Percentiles rank a stretch among this genome's conserved stretches.
These are phyloP conservation scores for Chlorodrepanis virens DNA, from an alignment of 2,113 vertebrate genomes.

Conservation along the genomic window DNA sequence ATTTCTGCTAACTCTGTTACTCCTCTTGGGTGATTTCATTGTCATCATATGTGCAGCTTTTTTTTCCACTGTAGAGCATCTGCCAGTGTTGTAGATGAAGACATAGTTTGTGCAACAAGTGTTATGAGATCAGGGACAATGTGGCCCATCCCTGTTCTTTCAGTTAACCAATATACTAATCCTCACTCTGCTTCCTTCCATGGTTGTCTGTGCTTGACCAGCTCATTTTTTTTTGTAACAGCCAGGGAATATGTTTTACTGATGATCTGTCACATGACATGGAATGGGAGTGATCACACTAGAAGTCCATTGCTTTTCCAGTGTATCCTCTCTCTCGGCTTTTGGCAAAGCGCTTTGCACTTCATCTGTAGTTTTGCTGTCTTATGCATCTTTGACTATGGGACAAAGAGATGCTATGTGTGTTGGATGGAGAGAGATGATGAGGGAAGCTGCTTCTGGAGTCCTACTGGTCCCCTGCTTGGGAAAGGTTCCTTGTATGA, in stretches of 20 bases:
- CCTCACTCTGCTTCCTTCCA: neutral
- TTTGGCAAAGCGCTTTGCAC: neutral
- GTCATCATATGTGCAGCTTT: neutral
- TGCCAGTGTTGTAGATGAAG: neutral
- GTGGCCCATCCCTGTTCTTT: neutral
- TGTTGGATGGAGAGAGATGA: neutral
- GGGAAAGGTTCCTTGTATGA: neutral
- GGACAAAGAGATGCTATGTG: neutral
- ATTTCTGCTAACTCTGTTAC: neutral
- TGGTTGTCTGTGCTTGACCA: neutral
- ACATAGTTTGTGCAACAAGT: neutral
- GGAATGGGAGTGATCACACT: neutral
- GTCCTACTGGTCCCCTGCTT: neutral
- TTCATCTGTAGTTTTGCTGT: neutral
- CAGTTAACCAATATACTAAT: neutral
- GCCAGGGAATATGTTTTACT: neutral
- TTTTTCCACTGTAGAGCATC: neutral
- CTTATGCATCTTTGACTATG: neutral
- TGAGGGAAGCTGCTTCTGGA: neutral
- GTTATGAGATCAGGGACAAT: neutral
- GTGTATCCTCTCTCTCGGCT: neutral
- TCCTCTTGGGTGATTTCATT: neutral
- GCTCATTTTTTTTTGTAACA: neutral
- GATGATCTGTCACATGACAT: fast-evolving
- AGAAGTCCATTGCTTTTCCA: neutral